phyloP scores from a whole-genome alignment of 1,140 invertebrate species.

The Calliopsis andreniformis region DNA sequence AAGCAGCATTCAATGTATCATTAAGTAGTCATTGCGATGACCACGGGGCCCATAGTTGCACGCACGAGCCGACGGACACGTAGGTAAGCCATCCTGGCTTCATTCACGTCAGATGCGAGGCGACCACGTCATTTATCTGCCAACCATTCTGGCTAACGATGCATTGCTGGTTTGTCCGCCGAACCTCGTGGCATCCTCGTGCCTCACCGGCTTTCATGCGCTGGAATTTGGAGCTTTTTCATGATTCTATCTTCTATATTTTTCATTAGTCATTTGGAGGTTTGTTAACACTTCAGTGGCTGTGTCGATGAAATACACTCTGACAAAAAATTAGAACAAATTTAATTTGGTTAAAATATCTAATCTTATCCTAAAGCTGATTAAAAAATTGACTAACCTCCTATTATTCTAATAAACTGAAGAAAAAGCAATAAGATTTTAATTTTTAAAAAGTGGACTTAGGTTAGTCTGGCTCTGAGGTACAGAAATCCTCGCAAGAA shows the following conservation, averaged over 20 bases:
- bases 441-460: too few relatives aligned
- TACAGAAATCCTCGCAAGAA: too few relatives aligned
- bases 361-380: too few relatives aligned
- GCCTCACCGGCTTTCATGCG: slow-evolving; percentile 9
- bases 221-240: slow-evolving; percentile 36
- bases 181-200: slow-evolving; percentile 41
- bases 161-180: slow-evolving; percentile 68
- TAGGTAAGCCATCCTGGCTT: slow-evolving; percentile 72
- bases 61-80: slow-evolving; percentile 45
- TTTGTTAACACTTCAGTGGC: too few relatives aligned
- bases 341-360: too few relatives aligned
- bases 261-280: too few relatives aligned
- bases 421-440: too few relatives aligned
- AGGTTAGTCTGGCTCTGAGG: too few relatives aligned
- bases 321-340: too few relatives aligned
- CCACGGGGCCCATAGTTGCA: slow-evolving; percentile 46
- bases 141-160: slow-evolving; percentile 71
- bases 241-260: background rate
- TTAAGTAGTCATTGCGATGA: slow-evolving; percentile 75
- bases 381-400: too few relatives aligned
- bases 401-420: too few relatives aligned
- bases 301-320: too few relatives aligned
- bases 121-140: slow-evolving; percentile 77
- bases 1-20: slow-evolving; percentile 71
- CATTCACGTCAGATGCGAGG: slow-evolving; percentile 76